A percentile compares a stretch with the other conserved stretches of the same genome.
These are phyloP conservation scores for Periplaneta americana DNA, from an alignment of 1,140 invertebrate genomes.

Conservation along the genomic window DNA sequence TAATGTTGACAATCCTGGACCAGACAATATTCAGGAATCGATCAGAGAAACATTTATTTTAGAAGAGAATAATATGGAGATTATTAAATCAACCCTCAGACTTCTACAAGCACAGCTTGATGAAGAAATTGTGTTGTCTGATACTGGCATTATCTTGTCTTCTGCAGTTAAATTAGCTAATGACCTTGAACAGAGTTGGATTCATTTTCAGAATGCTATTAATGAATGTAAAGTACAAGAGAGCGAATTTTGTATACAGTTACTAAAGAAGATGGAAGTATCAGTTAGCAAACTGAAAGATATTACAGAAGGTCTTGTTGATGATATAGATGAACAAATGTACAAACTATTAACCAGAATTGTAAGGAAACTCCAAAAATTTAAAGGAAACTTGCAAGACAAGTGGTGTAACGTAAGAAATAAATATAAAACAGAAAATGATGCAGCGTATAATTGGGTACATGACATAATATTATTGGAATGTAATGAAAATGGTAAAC, in stretches of 20 bases:
- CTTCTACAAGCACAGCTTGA: background rate
- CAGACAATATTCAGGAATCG: too few relatives aligned
- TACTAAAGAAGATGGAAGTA: background rate
- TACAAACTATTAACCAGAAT: background rate
- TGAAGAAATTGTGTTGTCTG: background rate
- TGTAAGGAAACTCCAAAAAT: background rate
- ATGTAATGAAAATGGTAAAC: background rate
- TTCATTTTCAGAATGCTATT: background rate
- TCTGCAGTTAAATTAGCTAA: background rate
- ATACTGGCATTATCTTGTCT: background rate
- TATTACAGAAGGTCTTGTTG: background rate
- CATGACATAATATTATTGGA: background rate
- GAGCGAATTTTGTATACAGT: background rate
- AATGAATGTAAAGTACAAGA: background rate
- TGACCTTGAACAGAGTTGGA: background rate
- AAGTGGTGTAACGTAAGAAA: background rate
- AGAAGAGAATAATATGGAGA: background rate
- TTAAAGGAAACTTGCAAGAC: background rate
- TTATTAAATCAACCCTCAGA: background rate
- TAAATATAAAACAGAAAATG: background rate
- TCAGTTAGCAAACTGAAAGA: background rate
- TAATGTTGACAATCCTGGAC: background rate
- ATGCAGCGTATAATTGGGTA: background rate
- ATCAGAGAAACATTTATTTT: background rate
- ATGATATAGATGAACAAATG: background rate